Conservation (phyloP, 2,113 vertebrate species). For the Tympanuchus pallidicinctus region DNA sequence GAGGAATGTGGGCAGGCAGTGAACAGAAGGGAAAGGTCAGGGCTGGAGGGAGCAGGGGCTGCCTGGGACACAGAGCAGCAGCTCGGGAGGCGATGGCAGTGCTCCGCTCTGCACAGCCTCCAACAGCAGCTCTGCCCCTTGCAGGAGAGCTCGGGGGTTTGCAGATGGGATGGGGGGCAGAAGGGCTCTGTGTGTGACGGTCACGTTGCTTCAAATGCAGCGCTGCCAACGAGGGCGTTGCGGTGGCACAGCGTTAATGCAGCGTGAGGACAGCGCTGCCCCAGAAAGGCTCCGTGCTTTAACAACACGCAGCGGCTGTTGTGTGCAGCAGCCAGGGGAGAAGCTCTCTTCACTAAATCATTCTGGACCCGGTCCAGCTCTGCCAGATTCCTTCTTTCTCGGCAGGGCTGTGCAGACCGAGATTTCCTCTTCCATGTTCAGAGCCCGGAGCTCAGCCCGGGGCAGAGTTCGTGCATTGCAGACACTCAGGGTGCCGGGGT, state of each 20-base stretch:
- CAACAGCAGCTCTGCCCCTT: not conserved
- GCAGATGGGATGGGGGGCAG: not conserved
- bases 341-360: not conserved
- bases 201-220: not conserved
- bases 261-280: not conserved
- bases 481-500: not conserved
- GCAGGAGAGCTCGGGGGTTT: not conserved
- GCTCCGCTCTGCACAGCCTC: not conserved
- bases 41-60: not conserved
- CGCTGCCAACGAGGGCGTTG: accelerated
- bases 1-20: accelerated
- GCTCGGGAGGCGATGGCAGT: not conserved
- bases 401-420: not conserved
- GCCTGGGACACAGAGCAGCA: not conserved
- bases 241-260: accelerated
- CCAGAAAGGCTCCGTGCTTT: accelerated
- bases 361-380: not conserved
- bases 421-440: not conserved
- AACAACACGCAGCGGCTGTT: not conserved
- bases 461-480: not conserved
- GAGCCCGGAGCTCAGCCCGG: not conserved
- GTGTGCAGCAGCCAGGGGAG: not conserved
- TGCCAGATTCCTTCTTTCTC: not conserved
- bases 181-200: accelerated
- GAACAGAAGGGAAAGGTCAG: not conserved